Conservation (phyloP, 2,888 invertebrate genomes). For the Protonemura montana region DNA sequence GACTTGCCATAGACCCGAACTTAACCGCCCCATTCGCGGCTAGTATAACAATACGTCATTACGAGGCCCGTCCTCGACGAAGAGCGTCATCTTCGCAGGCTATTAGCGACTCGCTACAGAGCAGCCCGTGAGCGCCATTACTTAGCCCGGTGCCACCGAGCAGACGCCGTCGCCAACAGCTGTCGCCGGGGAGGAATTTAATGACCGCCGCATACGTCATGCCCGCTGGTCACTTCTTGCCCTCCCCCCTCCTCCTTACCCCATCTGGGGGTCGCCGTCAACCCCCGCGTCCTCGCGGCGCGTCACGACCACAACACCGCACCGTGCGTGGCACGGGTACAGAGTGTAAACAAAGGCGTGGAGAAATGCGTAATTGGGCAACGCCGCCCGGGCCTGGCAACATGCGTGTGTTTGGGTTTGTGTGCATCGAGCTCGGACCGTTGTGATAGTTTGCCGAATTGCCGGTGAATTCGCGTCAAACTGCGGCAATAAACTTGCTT, state of each 20-base stretch:
- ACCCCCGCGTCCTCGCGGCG: background rate
- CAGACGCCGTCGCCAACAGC: background rate
- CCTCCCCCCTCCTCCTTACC: background rate
- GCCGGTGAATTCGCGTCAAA: background rate
- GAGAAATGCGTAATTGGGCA: background rate
- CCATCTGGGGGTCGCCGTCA: background rate
- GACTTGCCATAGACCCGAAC: background rate
- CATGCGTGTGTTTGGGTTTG: background rate
- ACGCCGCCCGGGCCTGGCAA: background rate
- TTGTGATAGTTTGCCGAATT: background rate
- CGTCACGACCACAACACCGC: slow-evolving; percentile 18
- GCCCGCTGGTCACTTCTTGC: slow-evolving; percentile 30
- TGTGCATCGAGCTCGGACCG: background rate
- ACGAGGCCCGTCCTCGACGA: background rate
- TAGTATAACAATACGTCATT: background rate
- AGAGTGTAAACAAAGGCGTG: background rate
- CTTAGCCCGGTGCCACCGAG: background rate
- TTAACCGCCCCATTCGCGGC: background rate
- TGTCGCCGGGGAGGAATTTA: slow-evolving; percentile 16
- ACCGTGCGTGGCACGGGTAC: background rate
- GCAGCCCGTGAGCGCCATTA: background rate
- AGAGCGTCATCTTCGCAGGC: background rate
- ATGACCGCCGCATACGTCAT: slow-evolving; percentile 27
- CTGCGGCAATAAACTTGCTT: background rate
- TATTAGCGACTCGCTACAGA: background rate